A percentile compares a stretch with the other conserved stretches of the same genome.
phyloP scores from a whole-genome alignment of 2,797 vertebrate species.

The Psittacula derbiana region DNA sequence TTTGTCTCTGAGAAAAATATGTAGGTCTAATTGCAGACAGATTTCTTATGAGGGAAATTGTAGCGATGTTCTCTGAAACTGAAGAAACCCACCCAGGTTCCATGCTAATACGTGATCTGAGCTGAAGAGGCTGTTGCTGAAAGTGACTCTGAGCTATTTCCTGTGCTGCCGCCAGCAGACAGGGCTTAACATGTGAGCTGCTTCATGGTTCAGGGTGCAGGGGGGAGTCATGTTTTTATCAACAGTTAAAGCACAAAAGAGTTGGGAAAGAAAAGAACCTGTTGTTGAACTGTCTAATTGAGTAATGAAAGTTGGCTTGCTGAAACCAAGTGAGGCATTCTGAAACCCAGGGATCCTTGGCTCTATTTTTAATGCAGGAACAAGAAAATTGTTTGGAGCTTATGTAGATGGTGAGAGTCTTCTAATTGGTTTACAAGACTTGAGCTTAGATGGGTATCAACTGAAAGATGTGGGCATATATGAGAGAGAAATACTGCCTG shows the following conservation, averaged over 20 bases:
- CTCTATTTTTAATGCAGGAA: neutral
- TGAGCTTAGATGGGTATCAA: neutral
- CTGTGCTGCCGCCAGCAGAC: neutral
- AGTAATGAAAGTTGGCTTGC: neutral
- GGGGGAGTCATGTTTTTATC: neutral
- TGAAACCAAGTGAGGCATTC: neutral
- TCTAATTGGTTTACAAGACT: neutral
- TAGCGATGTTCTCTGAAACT: neutral
- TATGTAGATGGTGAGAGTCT: neutral
- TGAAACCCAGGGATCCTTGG: neutral
- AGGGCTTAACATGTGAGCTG: accelerated
- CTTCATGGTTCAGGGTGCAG: neutral
- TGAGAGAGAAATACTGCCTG: neutral
- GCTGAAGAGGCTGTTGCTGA: neutral
- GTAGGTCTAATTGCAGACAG: neutral
- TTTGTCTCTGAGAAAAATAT: neutral
- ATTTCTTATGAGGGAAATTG: neutral
- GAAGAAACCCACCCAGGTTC: neutral
- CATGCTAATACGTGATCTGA: accelerated
- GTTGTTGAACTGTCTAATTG: neutral
- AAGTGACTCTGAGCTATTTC: neutral
- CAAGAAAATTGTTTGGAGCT: neutral
- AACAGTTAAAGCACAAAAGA: neutral
- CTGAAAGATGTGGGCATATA: neutral
- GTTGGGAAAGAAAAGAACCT: neutral